Evolutionary conservation across 2,113 vertebrate genomes (phyloP), one percentile per base, ranked within the genome.

Genomic region (Colius striatus): DNA sequence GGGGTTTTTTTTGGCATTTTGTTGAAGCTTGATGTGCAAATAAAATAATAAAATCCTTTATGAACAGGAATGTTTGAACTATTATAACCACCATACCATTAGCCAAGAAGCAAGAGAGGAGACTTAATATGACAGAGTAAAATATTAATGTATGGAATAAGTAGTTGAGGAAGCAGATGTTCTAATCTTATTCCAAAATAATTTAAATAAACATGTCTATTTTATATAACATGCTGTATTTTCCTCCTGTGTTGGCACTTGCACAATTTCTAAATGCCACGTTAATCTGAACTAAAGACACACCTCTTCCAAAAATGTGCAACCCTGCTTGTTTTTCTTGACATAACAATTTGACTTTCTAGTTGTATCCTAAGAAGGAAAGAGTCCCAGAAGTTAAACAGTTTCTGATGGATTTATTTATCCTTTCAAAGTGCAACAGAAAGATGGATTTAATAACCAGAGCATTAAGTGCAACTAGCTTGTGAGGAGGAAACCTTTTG

Each of bases 231-330:
- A 9, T 71, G 50, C 43, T 84, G 29, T 48, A 74, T 90, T 95
- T 93, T 77, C 48, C 65, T 76, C 63, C 72, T 4, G 0, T 34
- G 61, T 81, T 93, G 90, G 73, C 76, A 78, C 61, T 87, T 55
- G n/a, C 36, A 68, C 0, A 1, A 27, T 65, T 94, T 96, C 55
- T 57, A 73, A 94, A 94, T 78, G 90, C 78, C 79, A 41, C 48
- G 6, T 81, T 92, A 91, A 76, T 89, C 73, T 90, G 85, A 65
- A n/a, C 29, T 45, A 50, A 50, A 79, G 85, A 75, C 90, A 90
- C 93, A 75, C 92, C 85, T 94, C 83, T 81, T 84, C 47, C 50
- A 94, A 90, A 95, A 95, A 94, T 90, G 92, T 81, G 32, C 38
- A 84, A 7, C 81, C 50, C 9, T 62, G 23, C 48, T 75, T 75